Conservation (phyloP, 37 sponge, comb jelly and placozoan species). For the Aplysina aerophoba region DNA sequence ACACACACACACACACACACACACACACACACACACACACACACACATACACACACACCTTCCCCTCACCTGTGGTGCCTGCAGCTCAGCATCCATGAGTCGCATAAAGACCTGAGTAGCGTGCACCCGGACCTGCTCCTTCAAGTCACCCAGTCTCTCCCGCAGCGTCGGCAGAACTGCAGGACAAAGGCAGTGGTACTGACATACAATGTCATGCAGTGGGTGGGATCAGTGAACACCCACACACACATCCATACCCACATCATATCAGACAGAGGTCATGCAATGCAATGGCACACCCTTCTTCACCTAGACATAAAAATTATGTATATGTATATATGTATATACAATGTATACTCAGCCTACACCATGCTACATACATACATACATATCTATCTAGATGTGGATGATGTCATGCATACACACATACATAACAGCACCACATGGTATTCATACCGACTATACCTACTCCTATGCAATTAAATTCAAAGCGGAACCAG, state of each 20-base stretch:
- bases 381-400: background rate
- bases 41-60: constrained; percentile 14
- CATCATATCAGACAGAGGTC: too few species aligned
- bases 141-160: constrained; percentile 77
- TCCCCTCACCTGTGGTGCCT: constrained; percentile 25
- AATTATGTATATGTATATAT: background rate
- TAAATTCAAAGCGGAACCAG: too few species aligned
- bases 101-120: constrained; percentile 24
- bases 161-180: constrained; percentile 66
- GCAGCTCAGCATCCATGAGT: constrained; percentile 33
- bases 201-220: background rate
- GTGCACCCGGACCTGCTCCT: constrained; percentile 70
- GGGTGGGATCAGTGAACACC: too few species aligned
- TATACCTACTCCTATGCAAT: too few species aligned
- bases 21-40: constrained; percentile 43
- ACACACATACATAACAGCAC: constrained; percentile 25
- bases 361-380: too few species aligned
- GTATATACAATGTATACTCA: too few species aligned
- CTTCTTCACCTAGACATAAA: too few species aligned
- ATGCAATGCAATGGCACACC: too few species aligned
- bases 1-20: constrained; percentile 47
- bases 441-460: too few species aligned
- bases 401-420: background rate
- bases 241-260: constrained; percentile 6
- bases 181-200: background rate